Conservation (phyloP, 2,797 vertebrate species). For the Etheostoma perlongum region DNA sequence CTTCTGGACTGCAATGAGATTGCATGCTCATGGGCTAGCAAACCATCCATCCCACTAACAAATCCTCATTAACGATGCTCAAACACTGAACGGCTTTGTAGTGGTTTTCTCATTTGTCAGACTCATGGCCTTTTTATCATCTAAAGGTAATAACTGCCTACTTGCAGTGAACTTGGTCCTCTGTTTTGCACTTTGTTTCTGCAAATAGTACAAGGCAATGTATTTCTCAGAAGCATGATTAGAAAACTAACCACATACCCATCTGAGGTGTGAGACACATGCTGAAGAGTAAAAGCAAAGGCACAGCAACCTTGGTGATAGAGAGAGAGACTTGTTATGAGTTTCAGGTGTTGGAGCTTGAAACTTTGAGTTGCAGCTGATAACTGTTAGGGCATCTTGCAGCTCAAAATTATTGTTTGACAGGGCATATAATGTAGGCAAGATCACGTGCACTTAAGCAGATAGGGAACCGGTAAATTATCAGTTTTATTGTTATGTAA, state of each 20-base stretch:
- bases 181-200: slow-evolving; percentile 8
- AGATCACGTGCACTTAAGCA: slow-evolving; percentile 52
- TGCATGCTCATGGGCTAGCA: slow-evolving; percentile 63
- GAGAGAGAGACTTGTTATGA: slow-evolving; percentile 32
- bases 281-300: slow-evolving; percentile 58
- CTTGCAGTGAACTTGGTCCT: slow-evolving; percentile 20
- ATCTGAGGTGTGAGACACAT: slow-evolving; percentile 51
- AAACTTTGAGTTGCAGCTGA: slow-evolving; percentile 23
- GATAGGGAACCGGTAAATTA: slow-evolving; percentile 40
- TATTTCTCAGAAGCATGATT: not conserved
- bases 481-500: slow-evolving; percentile 30
- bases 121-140: slow-evolving; percentile 46
- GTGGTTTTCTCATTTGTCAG: slow-evolving; percentile 28
- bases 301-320: slow-evolving; percentile 61
- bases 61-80: slow-evolving; percentile 34
- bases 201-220: slow-evolving; percentile 14
- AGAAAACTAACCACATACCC: slow-evolving; percentile 36
- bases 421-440: slow-evolving; percentile 8
- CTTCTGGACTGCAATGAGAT: slow-evolving; percentile 48
- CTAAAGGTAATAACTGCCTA: not conserved
- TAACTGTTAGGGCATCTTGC: slow-evolving; percentile 13
- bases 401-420: slow-evolving; percentile 67
- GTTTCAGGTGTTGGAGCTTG: slow-evolving; percentile 24
- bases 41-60: slow-evolving; percentile 73
- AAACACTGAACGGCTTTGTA: not conserved